These are phyloP conservation scores for Entomobrya multifasciata DNA, from an alignment of 2,888 invertebrate species.

Conservation along the genomic window DNA sequence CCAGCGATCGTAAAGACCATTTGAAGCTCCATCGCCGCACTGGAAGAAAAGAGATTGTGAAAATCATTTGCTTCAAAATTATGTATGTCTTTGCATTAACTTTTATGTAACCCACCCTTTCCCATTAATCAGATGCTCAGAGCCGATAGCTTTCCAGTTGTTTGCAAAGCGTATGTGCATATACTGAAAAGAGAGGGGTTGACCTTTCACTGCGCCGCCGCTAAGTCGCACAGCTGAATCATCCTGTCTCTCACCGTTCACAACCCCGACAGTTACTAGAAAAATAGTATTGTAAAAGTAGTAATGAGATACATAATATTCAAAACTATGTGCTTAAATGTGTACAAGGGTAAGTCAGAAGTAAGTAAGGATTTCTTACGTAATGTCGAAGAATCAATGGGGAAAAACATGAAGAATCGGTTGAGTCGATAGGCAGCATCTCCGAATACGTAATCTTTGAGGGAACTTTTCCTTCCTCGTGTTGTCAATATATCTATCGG, in stretches of 20 bases:
- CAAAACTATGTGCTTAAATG: too few relatives aligned
- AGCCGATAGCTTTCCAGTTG: slow-evolving; percentile 28
- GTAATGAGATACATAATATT: background rate
- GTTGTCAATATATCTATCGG: slow-evolving; percentile 12
- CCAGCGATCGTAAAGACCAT: slow-evolving; percentile 51
- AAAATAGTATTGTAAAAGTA: background rate
- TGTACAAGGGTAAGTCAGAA: too few relatives aligned
- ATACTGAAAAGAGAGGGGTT: slow-evolving; percentile 41
- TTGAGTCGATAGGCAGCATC: background rate
- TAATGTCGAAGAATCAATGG: slow-evolving; percentile 3
- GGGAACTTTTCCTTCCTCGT: slow-evolving; percentile 4
- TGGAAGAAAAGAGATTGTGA: background rate
- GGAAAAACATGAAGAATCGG: slow-evolving; percentile 42
- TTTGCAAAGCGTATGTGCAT: slow-evolving; percentile 26
- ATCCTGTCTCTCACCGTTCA: slow-evolving; percentile 35
- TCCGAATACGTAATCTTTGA: slow-evolving; percentile 8
- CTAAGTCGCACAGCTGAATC: slow-evolving; percentile 10
- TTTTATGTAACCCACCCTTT: slow-evolving; percentile 18
- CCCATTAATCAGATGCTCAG: slow-evolving; percentile 48
- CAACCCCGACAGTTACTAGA: slow-evolving; percentile 28
- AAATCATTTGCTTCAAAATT: background rate
- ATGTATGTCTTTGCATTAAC: background rate
- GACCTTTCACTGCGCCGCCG: slow-evolving; percentile 41
- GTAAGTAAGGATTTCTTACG: too few relatives aligned
- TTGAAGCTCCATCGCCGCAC: slow-evolving; percentile 47